Evolutionary conservation across 1,140 invertebrate genomes (phyloP).

Genomic region (Probaryconus sp.): DNA sequence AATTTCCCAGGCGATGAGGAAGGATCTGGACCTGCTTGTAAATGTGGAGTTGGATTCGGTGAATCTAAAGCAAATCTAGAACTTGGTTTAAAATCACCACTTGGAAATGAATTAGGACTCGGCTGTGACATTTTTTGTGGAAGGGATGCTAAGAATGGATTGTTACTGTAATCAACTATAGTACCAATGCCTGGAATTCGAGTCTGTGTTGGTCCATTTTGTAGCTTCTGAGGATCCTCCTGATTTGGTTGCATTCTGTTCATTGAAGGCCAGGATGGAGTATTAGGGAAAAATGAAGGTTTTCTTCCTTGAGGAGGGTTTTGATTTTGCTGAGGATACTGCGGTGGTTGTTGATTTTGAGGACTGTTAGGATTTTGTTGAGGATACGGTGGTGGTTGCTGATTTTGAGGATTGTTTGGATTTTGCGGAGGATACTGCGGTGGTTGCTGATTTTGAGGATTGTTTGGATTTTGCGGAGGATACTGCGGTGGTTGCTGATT

Average conservation of each 20-base stretch:
- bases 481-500: too few species aligned
- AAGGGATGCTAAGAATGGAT: slow-evolving; percentile 42
- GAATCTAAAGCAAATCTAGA: slow-evolving; percentile 1
- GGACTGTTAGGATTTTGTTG: too few species aligned
- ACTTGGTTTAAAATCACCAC: slow-evolving; percentile 6
- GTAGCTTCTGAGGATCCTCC: slow-evolving; percentile 1
- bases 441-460: too few species aligned
- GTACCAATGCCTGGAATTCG: slow-evolving; percentile 29
- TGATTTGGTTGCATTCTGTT: slow-evolving; percentile 25
- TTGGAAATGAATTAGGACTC: slow-evolving; percentile 14
- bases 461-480: too few species aligned
- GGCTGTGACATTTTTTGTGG: slow-evolving; percentile 13
- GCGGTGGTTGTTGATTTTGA: too few species aligned
- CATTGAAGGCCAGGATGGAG: slow-evolving; percentile 12
- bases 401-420: too few species aligned
- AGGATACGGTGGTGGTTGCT: too few species aligned
- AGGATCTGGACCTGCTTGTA: slow-evolving; percentile 45
- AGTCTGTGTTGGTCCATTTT: slow-evolving; percentile 15
- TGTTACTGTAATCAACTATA: slow-evolving; percentile 38
- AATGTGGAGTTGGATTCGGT: slow-evolving; percentile 10
- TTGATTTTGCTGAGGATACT: too few species aligned
- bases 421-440: too few species aligned
- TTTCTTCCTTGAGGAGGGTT: too few species aligned
- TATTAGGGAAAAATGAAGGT: slow-evolving; percentile 48
- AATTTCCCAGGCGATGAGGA: slow-evolving; percentile 33